Evolutionary conservation across 2,797 vertebrate genomes (phyloP).

Genomic region (Diplodus puntazzo): DNA sequence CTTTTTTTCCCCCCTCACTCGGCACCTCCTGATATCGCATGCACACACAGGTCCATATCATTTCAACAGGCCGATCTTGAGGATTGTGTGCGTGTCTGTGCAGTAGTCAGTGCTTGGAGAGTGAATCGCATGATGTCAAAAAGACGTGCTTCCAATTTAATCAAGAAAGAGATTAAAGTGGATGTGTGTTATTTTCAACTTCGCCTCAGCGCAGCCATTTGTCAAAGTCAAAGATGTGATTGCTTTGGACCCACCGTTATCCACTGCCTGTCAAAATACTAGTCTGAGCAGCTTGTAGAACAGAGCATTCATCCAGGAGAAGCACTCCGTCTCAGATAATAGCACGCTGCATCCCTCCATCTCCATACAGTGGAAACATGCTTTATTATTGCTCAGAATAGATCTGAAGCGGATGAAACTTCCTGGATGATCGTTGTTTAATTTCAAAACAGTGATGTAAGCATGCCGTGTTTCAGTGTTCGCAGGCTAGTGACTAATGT

Average conservation of each 20-base stretch:
- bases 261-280: slow-evolving; percentile 97
- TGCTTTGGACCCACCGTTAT: slow-evolving; percentile 99
- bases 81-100: slow-evolving; percentile 75
- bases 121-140: slow-evolving; percentile 95
- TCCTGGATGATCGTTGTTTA: slow-evolving; percentile 61
- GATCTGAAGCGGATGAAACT: slow-evolving; percentile 61
- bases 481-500: slow-evolving; percentile 9
- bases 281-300: slow-evolving; percentile 89
- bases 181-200: slow-evolving; percentile 99
- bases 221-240: slow-evolving; percentile 99
- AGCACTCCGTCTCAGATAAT: slow-evolving; percentile 81
- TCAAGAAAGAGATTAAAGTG: slow-evolving; percentile 99
- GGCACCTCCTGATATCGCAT: slow-evolving; percentile 21
- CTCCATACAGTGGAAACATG: slow-evolving; percentile 70
- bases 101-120: slow-evolving; percentile 90
- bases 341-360: slow-evolving; percentile 84
- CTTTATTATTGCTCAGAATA: slow-evolving; percentile 67
- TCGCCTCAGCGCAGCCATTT: slow-evolving; percentile 95
- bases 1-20: neutral
- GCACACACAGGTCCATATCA: slow-evolving; percentile 82
- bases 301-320: slow-evolving; percentile 88
- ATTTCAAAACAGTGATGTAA: slow-evolving; percentile 52
- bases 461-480: slow-evolving; percentile 7
- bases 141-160: slow-evolving; percentile 97
- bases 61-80: slow-evolving; percentile 88